Evolutionary conservation across 2,113 vertebrate genomes (phyloP).

Genomic region (Hippocampus zosterae): DNA sequence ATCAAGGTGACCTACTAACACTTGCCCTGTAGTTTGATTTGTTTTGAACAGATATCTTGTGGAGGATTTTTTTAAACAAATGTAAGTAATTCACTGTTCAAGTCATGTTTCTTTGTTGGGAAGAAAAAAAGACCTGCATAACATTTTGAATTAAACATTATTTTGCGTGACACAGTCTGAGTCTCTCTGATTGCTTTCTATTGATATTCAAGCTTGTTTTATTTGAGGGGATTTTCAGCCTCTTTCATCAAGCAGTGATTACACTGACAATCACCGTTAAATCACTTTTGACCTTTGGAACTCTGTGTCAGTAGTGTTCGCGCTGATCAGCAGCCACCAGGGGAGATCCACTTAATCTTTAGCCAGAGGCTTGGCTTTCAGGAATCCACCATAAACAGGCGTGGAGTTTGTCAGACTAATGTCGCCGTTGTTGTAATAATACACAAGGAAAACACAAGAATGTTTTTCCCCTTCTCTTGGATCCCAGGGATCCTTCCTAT

Average conservation of each 20-base stretch:
- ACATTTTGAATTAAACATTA: background rate
- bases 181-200: constrained; percentile 11
- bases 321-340: constrained; percentile 15
- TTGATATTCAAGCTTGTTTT: background rate
- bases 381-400: constrained; percentile 3
- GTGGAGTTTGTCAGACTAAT: background rate
- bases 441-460: constrained; percentile 28
- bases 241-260: constrained; percentile 33
- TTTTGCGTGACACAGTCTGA: background rate
- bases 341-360: background rate
- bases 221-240: constrained; percentile 22
- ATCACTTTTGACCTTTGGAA: constrained; percentile 52
- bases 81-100: background rate
- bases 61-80: background rate
- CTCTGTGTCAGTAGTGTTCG: background rate
- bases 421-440: background rate
- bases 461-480: constrained; percentile 65
- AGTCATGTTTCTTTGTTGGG: background rate
- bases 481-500: constrained; percentile 53
- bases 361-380: constrained; percentile 9
- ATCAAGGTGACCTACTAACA: background rate
- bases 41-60: background rate
- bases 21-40: background rate
- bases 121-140: background rate
- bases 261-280: constrained; percentile 12